Base-by-base conservation (phyloP, 1,140 invertebrate genomes). In the Drosophila sechellia region DNA sequence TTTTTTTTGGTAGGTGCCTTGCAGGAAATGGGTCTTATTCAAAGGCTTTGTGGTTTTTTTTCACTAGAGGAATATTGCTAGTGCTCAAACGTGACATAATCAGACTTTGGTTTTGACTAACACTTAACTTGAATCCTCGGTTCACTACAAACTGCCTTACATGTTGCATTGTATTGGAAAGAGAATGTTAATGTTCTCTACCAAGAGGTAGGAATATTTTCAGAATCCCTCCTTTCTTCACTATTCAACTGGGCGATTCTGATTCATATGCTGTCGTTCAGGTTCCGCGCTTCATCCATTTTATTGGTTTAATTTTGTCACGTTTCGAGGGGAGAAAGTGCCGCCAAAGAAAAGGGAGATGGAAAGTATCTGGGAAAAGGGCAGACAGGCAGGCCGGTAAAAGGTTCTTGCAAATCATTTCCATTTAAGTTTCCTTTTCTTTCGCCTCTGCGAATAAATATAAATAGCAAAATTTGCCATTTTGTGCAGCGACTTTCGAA, bases 381-480 rank as follows among this genome's bases (percentile, higher is more conserved):
- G 59, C 20, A 48, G 25, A 45, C 17, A 40, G 39, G 25, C 31
- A 43, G 37, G 46, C 25, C 49, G 39, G 50, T 27, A 20, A 81
- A 80, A 63, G 64, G 56, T 57, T 70, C 20, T 39, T 49, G 77
- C 77, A 79, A 79, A 79, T 79, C 60, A 79, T 76, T 80, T 80
- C 73, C 46, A 60, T 61, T 71, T 45, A 45, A 64, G 64, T 68
- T 59, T 58, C 39, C 43, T 37, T 27, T 68, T 55, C 34, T 31
- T 40, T 40, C 22, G 42, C 25, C 64, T 49, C 27, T 49, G n/a
- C 66, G 49, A 63, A 77, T 77, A 72, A 64, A 81, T 68, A 75
- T 86, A 86, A 86, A 76, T 86, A 87, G 81, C 81, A 79, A 87
- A 86, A 86, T 86, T 87, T 86, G 71, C 57, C 75, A 76, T 87